Evolutionary conservation across 2,888 invertebrate genomes (phyloP), one percentile per base, ranked within the genome.

Genomic region (Acleris cristana): DNA sequence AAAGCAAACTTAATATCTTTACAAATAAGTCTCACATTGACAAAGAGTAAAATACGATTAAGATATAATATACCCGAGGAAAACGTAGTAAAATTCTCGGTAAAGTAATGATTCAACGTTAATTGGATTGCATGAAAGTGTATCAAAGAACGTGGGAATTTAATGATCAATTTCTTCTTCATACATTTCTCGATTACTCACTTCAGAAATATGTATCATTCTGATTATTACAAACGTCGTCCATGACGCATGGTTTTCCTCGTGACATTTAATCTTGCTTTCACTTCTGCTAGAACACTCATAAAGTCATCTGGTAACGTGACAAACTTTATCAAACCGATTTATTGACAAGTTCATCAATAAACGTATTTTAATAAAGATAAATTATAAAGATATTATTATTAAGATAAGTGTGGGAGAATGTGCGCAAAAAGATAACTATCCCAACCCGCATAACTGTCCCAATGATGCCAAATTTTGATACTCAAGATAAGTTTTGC

Each of bases 91-190:
- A 78, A 71, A 72, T 84, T 84, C 81, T 71, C 72, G 76, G 84
- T 83, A 84, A 81, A 74, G 21, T 65, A 53, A 64, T 66, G 68
- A 69, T 26, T 55, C 61, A 49, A 19, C 30, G 69, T 49, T 80
- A 79, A 83, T 79, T 81, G 57, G 74, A 74, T 71, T 79, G 78
- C 81, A 80, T 74, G 83, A 83, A 81, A 82, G 82, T 74, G 21
- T 60, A 59, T 65, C 68, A 54, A 54, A 62, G 53, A 54, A 58
- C 66, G 71, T 70, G 69, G 60, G 71, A 69, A 69, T 52, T 57
- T 40, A 48, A 67, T 49, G 51, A 45, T 48, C 45, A 60, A 57
- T 64, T 63, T 49, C 57, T 45, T 57, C 52, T 14, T 18, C 34
- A 12, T 58, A 18, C 3, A 19, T 34, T 51, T 49, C 19, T 34